phyloP scores from a whole-genome alignment of 1,140 invertebrate genomes.

The Phocides pigmalion region DNA sequence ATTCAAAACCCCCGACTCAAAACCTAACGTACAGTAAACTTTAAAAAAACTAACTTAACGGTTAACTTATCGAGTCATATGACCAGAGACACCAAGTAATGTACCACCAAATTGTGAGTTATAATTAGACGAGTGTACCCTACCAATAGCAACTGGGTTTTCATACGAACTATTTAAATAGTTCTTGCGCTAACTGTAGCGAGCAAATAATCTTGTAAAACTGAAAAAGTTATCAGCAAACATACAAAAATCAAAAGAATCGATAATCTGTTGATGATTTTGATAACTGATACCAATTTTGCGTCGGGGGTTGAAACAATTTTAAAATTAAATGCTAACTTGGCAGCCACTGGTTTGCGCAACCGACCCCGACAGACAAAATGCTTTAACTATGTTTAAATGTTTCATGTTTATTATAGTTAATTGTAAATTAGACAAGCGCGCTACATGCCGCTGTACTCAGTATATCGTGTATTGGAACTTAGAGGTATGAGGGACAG shows the following conservation, averaged over 20 bases:
- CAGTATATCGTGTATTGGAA: conserved; percentile 50
- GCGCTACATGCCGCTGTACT: conserved; percentile 45
- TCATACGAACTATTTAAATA: no score
- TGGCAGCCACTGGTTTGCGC: conserved; percentile 40
- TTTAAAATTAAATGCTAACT: conserved; percentile 18
- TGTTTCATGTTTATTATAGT: conserved; percentile 72
- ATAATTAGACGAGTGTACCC: no score
- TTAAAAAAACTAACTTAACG: background rate
- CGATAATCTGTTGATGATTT: no score
- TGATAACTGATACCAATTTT: no score
- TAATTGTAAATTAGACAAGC: conserved; percentile 69
- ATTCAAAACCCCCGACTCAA: background rate
- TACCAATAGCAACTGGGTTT: no score
- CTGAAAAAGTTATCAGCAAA: no score
- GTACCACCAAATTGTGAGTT: no score
- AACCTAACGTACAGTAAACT: background rate
- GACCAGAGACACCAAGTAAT: no score
- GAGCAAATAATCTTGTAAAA: no score
- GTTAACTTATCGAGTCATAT: no score
- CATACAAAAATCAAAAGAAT: no score
- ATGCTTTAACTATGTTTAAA: conserved; percentile 82
- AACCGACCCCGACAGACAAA: conserved; percentile 63
- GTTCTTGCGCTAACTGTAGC: no score
- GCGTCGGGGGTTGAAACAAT: background rate
- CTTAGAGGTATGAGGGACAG: conserved; percentile 45